phyloP scores from a whole-genome alignment of 2,113 vertebrate genomes.

The Phaethon lepturus region DNA sequence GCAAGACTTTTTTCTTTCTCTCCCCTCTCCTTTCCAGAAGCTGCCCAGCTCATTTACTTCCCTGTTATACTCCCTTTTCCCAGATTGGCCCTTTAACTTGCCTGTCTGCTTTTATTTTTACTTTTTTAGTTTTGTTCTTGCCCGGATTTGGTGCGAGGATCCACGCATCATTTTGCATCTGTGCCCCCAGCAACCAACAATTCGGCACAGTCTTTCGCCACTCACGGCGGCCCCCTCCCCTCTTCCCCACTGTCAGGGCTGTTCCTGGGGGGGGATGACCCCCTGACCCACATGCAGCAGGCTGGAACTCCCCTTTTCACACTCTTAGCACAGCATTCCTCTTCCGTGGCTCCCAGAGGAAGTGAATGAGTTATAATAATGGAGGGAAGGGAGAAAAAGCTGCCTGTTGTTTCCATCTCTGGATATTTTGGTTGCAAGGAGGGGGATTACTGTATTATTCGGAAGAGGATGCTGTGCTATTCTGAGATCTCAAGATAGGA shows the following conservation, averaged over 20 bases:
- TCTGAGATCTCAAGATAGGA: slow-evolving; percentile 20
- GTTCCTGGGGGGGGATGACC: not conserved
- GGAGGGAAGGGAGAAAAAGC: not conserved
- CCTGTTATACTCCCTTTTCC: not conserved
- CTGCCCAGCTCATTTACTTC: not conserved
- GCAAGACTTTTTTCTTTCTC: not conserved
- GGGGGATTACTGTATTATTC: not conserved
- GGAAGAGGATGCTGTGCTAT: slow-evolving; percentile 12
- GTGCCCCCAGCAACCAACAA: not conserved
- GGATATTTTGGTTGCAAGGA: not conserved
- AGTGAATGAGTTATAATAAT: slow-evolving; percentile 12
- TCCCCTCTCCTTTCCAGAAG: not conserved
- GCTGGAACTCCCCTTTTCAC: not conserved
- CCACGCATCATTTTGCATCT: not conserved
- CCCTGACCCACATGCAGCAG: not conserved
- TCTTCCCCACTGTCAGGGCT: not conserved
- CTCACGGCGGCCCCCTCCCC: not conserved
- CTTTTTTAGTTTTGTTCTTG: not conserved
- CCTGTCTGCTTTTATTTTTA: not conserved
- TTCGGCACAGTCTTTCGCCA: fast-evolving
- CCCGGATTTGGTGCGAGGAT: not conserved
- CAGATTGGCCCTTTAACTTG: not conserved
- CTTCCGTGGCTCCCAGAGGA: not conserved
- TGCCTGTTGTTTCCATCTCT: slow-evolving; percentile 8
- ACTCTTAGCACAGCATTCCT: not conserved